Percentiles rank a stretch among this genome's conserved stretches.
Evolutionary conservation across 2,113 vertebrate species (phyloP).

Genomic region (Agelaius tricolor): DNA sequence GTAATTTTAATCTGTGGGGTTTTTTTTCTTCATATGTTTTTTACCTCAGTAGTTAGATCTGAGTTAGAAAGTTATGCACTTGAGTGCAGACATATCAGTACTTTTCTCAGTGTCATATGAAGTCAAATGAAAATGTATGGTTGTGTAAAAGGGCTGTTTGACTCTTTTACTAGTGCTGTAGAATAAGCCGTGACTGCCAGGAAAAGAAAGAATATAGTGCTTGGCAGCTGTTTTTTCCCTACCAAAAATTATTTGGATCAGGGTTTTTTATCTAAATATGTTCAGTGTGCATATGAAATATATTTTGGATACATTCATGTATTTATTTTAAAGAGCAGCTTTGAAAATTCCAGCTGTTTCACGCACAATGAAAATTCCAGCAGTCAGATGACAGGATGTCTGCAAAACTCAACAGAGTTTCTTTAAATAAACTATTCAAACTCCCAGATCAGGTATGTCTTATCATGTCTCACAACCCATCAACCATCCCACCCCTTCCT

Average conservation of each 20-base stretch:
- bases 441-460: background rate
- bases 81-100: background rate
- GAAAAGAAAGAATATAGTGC: background rate
- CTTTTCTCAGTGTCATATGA: background rate
- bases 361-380: accelerated
- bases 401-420: background rate
- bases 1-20: background rate
- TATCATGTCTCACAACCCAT: background rate
- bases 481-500: background rate
- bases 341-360: slow-evolving; percentile 1
- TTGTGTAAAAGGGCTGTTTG: background rate
- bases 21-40: accelerated
- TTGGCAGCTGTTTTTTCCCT: background rate
- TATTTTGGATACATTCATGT: background rate
- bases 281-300: background rate
- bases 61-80: background rate
- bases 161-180: background rate
- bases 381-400: background rate
- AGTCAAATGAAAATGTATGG: background rate
- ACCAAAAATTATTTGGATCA: background rate
- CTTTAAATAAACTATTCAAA: background rate
- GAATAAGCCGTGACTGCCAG: background rate
- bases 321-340: background rate
- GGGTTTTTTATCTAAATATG: background rate
- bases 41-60: background rate